Percentiles rank a stretch among this genome's conserved stretches.
phyloP scores from a whole-genome alignment of 2,888 invertebrate genomes.

The Pterostichus niger region DNA sequence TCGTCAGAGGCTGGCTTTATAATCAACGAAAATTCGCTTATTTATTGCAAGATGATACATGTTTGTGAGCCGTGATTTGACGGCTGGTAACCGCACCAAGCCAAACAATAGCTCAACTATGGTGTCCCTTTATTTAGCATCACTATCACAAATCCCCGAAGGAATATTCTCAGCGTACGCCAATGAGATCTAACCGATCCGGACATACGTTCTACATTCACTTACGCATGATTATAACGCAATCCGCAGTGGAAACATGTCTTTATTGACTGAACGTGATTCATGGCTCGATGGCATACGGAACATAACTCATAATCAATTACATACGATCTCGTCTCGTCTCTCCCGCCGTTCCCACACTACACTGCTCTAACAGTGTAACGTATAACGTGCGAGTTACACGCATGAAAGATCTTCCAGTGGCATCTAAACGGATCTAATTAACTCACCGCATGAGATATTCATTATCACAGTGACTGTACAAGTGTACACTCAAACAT shows the following conservation, averaged over 20 bases:
- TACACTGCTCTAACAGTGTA: slow-evolving; percentile 9
- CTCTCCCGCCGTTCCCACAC: slow-evolving; percentile 6
- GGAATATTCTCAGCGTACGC: slow-evolving; percentile 1
- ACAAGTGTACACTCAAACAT: slow-evolving; percentile 1
- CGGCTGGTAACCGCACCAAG: too few relatives aligned
- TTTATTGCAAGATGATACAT: too few relatives aligned
- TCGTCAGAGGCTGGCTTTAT: too few relatives aligned
- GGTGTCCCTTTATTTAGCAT: too few relatives aligned
- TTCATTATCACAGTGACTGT: slow-evolving; percentile 39
- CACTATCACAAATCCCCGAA: too few relatives aligned
- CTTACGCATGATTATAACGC: slow-evolving; percentile 51
- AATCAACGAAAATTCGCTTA: too few relatives aligned
- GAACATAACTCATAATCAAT: slow-evolving; percentile 66
- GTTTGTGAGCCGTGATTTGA: too few relatives aligned
- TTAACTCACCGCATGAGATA: slow-evolving; percentile 51
- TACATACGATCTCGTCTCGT: slow-evolving; percentile 55
- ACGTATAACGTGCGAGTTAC: slow-evolving; percentile 49
- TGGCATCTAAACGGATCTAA: slow-evolving; percentile 51
- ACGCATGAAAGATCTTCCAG: slow-evolving; percentile 56
- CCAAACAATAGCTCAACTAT: too few relatives aligned
- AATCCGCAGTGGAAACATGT: slow-evolving; percentile 54
- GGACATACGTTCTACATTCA: slow-evolving; percentile 45
- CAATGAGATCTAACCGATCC: not conserved
- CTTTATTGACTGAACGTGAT: slow-evolving; percentile 65
- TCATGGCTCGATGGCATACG: slow-evolving; percentile 62